Percentiles rank a stretch among this genome's conserved stretches.
phyloP scores from a whole-genome alignment of 2,888 invertebrate species.

The Dromius quadrimaculatus region DNA sequence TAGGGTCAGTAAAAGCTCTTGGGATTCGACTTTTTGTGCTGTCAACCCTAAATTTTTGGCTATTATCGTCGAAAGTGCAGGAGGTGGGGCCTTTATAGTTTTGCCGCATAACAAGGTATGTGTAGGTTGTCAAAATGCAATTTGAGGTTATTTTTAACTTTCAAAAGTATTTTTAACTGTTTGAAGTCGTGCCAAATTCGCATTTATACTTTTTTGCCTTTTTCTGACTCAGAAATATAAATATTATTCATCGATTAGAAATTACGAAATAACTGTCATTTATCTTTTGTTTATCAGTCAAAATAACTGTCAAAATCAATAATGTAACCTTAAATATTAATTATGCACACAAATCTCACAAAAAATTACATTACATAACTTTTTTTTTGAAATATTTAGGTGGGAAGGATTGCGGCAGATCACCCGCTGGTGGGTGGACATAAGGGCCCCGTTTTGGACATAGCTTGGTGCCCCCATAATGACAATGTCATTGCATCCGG shows the following conservation, averaged over 20 bases:
- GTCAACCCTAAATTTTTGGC: constrained; percentile 98
- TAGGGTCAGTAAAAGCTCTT: constrained; percentile 96
- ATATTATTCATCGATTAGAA: too few relatives aligned
- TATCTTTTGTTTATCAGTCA: too few relatives aligned
- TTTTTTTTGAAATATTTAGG: constrained; percentile 75
- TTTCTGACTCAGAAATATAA: too few relatives aligned
- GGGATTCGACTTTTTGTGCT: constrained; percentile 98
- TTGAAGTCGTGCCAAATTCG: neutral
- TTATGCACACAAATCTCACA: too few relatives aligned
- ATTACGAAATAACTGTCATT: too few relatives aligned
- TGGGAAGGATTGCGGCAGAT: constrained; percentile 93
- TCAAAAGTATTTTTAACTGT: neutral
- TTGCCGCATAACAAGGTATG: constrained; percentile 91
- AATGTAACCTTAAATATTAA: too few relatives aligned
- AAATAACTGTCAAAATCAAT: too few relatives aligned
- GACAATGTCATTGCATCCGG: constrained; percentile 98
- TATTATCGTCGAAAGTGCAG: constrained; percentile 96
- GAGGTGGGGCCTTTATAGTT: constrained; percentile 96
- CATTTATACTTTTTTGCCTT: too few relatives aligned
- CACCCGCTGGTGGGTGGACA: constrained; percentile 96
- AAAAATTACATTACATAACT: too few relatives aligned
- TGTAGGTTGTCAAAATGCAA: neutral
- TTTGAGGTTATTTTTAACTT: neutral
- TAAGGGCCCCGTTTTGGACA: constrained; percentile 95
- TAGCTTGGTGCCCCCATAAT: constrained; percentile 98